Conservation (phyloP, 2,797 vertebrate genomes). For the Pangasius sanitwongsei region DNA sequence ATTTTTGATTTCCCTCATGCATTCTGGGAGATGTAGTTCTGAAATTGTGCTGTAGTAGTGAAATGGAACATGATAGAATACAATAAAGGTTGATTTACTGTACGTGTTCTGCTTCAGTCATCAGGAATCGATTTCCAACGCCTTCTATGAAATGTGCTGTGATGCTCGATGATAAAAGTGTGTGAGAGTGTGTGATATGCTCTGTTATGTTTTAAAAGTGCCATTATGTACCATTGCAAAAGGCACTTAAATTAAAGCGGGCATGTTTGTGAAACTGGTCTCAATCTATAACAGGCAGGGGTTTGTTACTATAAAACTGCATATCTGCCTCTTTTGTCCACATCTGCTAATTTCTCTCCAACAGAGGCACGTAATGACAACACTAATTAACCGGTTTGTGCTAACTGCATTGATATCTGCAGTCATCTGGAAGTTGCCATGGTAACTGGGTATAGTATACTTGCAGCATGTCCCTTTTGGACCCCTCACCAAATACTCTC, state of each 20-base stretch:
- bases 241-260: background rate
- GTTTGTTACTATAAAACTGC: background rate
- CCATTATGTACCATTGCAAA: background rate
- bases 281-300: background rate
- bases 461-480: background rate
- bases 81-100: slow-evolving; percentile 18
- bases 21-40: background rate
- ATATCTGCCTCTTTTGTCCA: background rate
- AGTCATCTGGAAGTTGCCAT: background rate
- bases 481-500: background rate
- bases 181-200: background rate
- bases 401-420: background rate
- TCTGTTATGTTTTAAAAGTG: background rate
- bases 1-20: slow-evolving; percentile 11
- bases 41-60: background rate
- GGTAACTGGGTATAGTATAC: background rate
- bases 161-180: background rate
- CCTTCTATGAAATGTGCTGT: background rate
- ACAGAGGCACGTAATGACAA: background rate
- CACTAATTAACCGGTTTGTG: background rate
- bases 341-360: background rate
- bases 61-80: background rate
- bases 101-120: slow-evolving; percentile 11
- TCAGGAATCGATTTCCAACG: background rate
- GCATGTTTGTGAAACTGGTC: background rate